phyloP scores from a whole-genome alignment of 2,797 vertebrate genomes.

The Melanotaenia nigrans region DNA sequence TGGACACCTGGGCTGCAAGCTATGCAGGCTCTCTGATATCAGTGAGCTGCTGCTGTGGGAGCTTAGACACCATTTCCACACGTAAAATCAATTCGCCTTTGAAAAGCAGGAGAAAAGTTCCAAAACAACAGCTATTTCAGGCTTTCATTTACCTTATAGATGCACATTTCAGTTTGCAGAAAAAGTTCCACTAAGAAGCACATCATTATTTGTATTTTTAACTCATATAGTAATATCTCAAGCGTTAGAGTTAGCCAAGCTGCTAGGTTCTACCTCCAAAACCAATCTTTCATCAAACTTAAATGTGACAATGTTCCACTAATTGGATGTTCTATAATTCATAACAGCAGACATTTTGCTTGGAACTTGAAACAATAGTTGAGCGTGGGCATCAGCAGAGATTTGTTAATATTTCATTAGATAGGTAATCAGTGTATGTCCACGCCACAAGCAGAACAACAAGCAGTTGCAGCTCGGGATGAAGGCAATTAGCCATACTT shows the following conservation, averaged over 20 bases:
- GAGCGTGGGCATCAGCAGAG: conserved; percentile 48
- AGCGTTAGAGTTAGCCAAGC: conserved; percentile 2
- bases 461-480: conserved; percentile 50
- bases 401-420: conserved; percentile 76
- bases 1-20: not conserved
- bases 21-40: conserved; percentile 10
- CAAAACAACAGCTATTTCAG: not conserved
- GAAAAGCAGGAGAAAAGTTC: not conserved
- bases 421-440: conserved; percentile 54
- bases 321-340: conserved; percentile 79
- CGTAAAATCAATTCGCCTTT: not conserved
- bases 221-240: not conserved
- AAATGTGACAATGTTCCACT: conserved; percentile 61
- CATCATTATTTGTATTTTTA: not conserved
- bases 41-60: conserved; percentile 1
- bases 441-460: conserved; percentile 65
- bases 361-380: conserved; percentile 65
- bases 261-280: conserved; percentile 27
- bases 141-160: not conserved
- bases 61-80: not conserved
- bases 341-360: conserved; percentile 67
- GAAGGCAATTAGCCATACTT: conserved; percentile 72
- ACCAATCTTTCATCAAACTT: conserved; percentile 61
- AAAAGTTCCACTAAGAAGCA: not conserved
- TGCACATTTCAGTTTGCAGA: not conserved